These are phyloP conservation scores for Pogonomyrmex californicus DNA, from an alignment of 1,140 invertebrate genomes.

Conservation along the genomic window DNA sequence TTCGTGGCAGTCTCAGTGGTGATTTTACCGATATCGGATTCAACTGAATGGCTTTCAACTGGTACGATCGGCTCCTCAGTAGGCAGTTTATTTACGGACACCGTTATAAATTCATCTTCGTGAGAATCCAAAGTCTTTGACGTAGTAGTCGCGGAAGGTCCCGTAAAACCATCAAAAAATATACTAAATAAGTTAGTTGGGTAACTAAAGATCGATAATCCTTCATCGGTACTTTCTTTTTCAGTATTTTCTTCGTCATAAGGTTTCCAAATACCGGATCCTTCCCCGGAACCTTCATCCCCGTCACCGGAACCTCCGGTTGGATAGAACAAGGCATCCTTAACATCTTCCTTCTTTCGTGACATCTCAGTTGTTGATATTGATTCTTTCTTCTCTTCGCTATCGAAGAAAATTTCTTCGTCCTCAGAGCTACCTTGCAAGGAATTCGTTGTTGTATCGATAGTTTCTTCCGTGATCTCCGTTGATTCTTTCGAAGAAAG, in stretches of 20 bases:
- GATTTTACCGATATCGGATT: not conserved
- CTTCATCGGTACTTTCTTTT: not conserved
- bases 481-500: not conserved
- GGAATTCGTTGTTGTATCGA: not conserved
- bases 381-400: slow-evolving; percentile 72
- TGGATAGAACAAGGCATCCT: slow-evolving; percentile 58
- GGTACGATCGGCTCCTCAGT: slow-evolving; percentile 29
- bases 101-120: slow-evolving; percentile 81
- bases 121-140: slow-evolving; percentile 75
- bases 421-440: slow-evolving; percentile 42
- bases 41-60: not conserved
- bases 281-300: slow-evolving; percentile 83
- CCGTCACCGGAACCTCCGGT: slow-evolving; percentile 79
- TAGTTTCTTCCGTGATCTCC: not conserved
- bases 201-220: slow-evolving; percentile 36
- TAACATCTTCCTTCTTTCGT: slow-evolving; percentile 30
- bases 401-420: slow-evolving; percentile 79
- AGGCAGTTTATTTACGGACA: not conserved
- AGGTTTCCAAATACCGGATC: slow-evolving; percentile 76
- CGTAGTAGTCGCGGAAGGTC: slow-evolving; percentile 66
- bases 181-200: slow-evolving; percentile 64
- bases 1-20: not conserved
- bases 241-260: slow-evolving; percentile 71
- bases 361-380: slow-evolving; percentile 11
- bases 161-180: slow-evolving; percentile 23